Base-by-base conservation (phyloP, 2,113 vertebrate species). In the Nothocercus nigrocapillus region DNA sequence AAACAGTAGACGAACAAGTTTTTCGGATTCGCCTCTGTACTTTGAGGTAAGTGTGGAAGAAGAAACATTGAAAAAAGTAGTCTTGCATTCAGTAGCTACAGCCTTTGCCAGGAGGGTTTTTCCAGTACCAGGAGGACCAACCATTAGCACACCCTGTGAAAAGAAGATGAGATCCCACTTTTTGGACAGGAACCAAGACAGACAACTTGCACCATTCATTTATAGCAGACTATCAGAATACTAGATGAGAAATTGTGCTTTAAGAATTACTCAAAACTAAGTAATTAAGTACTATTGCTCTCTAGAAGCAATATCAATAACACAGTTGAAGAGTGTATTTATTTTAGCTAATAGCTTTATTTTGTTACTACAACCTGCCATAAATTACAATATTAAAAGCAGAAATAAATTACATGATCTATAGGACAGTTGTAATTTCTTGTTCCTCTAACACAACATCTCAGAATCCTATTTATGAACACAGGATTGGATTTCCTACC, bases 1-100 rank as follows among this genome's bases (percentile, higher is more conserved):
- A 97, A 99, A 99, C 24, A 99, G 98, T 3, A 99, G 98, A 56
- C 99, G 99, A 64, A 99, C 99, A 42, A 99, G 98, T 94, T 99
- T 99, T 97, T 99, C 99, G 18, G 99, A 99, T 97, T 99, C 99
- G 85, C 99, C 99, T 97, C 99, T 98, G 97, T 99, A 99, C 94
- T 99, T 99, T 90, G 99, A 99, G 87, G 99, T 99, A 77, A 99
- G 99, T 0, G 99, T 99, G 16, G 99, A 99, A 2, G 99, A 99
- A 45, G 99, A 99, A 68, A 99, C 98, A 12, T 99, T 99, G 97
- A 99, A 99, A 97, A 99, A 99, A 5, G 99, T 99, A 85, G 99
- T 99, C 97, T 98, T 99, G 98, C 99, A 99, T 96, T 99, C 99
- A 4, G 99, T 99, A 25, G 99, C 99, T 24, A 99, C 99, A 16